These are phyloP conservation scores for Pristionchus japonicus DNA, from an alignment of 2,888 invertebrate species.

Conservation along the genomic window DNA sequence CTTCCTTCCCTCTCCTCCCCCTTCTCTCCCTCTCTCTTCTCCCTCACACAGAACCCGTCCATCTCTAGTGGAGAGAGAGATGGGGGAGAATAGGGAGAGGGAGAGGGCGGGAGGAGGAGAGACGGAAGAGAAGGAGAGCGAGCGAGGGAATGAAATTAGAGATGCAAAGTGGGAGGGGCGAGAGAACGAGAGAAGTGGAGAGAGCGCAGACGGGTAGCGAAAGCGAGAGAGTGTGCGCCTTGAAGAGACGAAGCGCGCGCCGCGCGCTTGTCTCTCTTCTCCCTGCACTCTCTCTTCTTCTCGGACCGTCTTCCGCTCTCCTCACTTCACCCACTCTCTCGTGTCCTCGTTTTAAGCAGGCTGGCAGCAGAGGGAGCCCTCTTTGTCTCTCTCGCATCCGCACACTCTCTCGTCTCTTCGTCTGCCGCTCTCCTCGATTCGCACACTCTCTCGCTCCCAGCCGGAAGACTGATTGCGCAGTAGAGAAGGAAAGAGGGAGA, in stretches of 20 bases:
- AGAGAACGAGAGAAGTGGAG: slow-evolving; percentile 16
- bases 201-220: background rate
- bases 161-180: slow-evolving; percentile 25
- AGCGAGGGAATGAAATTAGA: slow-evolving; percentile 26
- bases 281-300: background rate
- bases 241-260: slow-evolving; percentile 6
- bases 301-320: background rate
- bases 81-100: no score
- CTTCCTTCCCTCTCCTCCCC: background rate
- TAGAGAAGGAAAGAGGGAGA: background rate
- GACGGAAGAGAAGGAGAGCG: background rate
- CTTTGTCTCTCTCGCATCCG: slow-evolving; percentile 2
- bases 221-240: background rate
- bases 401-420: background rate
- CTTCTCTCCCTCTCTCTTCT: background rate
- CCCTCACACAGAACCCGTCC: slow-evolving; percentile 40
- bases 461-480: slow-evolving; percentile 36
- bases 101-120: no score
- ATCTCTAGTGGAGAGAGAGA: no score
- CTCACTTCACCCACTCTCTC: slow-evolving; percentile 22
- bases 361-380: slow-evolving; percentile 25
- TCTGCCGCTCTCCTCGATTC: slow-evolving; percentile 20
- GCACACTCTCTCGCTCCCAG: background rate
- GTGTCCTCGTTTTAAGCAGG: slow-evolving; percentile 29
- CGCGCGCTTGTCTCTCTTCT: background rate